A percentile compares a stretch with the other conserved stretches of the same genome.
Conservation (phyloP, 1,140 invertebrate genomes). For the Drosophila littoralis region DNA sequence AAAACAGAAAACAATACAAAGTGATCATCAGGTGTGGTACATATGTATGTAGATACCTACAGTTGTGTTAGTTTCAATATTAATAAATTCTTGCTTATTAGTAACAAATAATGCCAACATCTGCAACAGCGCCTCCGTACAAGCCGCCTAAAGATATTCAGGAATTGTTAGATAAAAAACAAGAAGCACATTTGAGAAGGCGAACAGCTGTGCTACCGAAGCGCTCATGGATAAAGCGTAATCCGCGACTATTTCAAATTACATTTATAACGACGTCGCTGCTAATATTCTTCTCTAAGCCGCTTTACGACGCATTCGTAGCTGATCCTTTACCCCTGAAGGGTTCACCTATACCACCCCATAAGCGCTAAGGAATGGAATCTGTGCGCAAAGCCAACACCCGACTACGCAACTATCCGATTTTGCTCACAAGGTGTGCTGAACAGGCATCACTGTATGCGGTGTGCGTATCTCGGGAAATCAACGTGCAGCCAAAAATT, state of each 20-base stretch:
- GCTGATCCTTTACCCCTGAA: conserved; percentile 58
- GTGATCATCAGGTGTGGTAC: not conserved
- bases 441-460: conserved; percentile 89
- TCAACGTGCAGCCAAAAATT: conserved; percentile 89
- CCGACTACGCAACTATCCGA: conserved; percentile 90
- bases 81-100: not conserved
- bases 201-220: conserved; percentile 75
- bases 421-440: conserved; percentile 89
- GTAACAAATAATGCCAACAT: conserved; percentile 72
- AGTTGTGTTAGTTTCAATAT: not conserved
- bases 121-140: conserved; percentile 56
- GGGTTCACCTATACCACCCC: conserved; percentile 81
- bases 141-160: conserved; percentile 73
- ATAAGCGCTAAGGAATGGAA: conserved; percentile 88
- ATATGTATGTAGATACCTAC: not conserved
- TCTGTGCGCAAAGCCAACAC: conserved; percentile 90
- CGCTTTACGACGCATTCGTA: conserved; percentile 89
- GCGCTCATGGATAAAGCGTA: conserved; percentile 84
- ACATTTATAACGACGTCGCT: conserved; percentile 84
- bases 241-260: conserved; percentile 86
- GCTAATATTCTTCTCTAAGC: conserved; percentile 88
- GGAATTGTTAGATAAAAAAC: conserved; percentile 57
- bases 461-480: conserved; percentile 89
- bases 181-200: conserved; percentile 64
- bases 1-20: conserved; percentile 4